These are phyloP conservation scores for Vidua chalybeata DNA, from an alignment of 2,113 vertebrate species.

Conservation along the genomic window DNA sequence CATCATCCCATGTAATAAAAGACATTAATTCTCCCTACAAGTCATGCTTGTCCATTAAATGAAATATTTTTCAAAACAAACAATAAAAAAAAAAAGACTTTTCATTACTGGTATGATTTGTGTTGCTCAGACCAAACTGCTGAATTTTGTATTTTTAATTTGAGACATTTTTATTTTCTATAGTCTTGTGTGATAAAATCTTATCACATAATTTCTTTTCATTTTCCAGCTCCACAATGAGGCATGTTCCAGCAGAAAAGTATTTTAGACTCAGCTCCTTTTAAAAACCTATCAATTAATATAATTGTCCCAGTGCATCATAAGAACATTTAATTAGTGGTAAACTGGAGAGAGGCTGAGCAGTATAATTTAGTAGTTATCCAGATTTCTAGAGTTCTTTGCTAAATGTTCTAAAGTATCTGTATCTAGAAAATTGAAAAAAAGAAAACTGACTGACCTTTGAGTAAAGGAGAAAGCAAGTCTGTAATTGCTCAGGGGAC, in stretches of 20 bases:
- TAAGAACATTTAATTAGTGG: not conserved
- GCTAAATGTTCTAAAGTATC: not conserved
- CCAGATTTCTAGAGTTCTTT: not conserved
- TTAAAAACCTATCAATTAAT: not conserved
- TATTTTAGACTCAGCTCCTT: not conserved
- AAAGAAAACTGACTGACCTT: not conserved
- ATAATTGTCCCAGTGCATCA: not conserved
- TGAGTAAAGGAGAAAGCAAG: not conserved
- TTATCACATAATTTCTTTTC: not conserved
- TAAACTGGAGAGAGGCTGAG: not conserved
- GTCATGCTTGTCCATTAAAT: not conserved
- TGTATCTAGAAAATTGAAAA: not conserved
- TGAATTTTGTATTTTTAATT: not conserved
- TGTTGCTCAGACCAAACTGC: not conserved
- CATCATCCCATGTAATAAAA: not conserved
- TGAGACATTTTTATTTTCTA: not conserved
- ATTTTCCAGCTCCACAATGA: not conserved
- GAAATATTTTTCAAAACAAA: not conserved
- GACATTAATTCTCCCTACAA: not conserved
- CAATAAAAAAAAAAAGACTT: not conserved
- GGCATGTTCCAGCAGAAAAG: not conserved
- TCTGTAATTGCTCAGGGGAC: not conserved
- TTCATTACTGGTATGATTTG: not conserved
- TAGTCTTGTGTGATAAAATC: not conserved
- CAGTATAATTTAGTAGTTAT: not conserved